Evolutionary conservation across 2,113 vertebrate species (phyloP), one percentile per base, ranked within the genome.

Genomic region (Arizona elegans): DNA sequence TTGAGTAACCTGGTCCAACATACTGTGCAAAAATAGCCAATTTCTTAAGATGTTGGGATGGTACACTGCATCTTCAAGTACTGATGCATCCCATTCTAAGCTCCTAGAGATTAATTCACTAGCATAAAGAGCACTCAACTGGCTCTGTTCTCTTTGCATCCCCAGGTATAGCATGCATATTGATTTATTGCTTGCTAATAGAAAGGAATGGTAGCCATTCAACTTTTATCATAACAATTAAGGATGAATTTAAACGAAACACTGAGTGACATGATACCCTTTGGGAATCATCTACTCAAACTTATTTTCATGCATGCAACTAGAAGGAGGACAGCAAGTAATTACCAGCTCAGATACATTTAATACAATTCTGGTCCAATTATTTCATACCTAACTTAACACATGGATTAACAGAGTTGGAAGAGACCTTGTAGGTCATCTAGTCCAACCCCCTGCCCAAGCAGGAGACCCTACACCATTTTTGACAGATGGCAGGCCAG

Each of bases 231-330:
- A 26, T 1, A 11, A 50, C 24, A 43, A 70, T 92, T 70, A 88
- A 17, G 19, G 43, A 52, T 87, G 43, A 17, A 3, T 62, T 91
- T 56, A 91, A 19, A 62, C 2, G 3, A 81, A 26, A 29, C 26
- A 26, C 8, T 0, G 0, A 87, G 86, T 87, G 86, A 87, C 23
- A 26, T 87, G 10, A 87, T 87, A 19, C 33, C 47, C 43, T n/a
- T 88, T 9, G 86, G 29, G 26, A 58, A 89, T 53, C 24, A 7
- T 12, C 13, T 8, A 15, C 55, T 58, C 8, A 52, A 47, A 88
- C 0, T 1, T 1, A 9, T 1, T 43, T 90, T 3, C 3, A 1
- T 33, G 17, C 26, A 8, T 21, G 85, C 9, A n/a, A 17, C 33
- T 59, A 38, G 75, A 91, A 93, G 24, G 47, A 38, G 26, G 86